Evolutionary conservation across 1,140 invertebrate genomes (phyloP).

Genomic region (Pollicipes pollicipes): DNA sequence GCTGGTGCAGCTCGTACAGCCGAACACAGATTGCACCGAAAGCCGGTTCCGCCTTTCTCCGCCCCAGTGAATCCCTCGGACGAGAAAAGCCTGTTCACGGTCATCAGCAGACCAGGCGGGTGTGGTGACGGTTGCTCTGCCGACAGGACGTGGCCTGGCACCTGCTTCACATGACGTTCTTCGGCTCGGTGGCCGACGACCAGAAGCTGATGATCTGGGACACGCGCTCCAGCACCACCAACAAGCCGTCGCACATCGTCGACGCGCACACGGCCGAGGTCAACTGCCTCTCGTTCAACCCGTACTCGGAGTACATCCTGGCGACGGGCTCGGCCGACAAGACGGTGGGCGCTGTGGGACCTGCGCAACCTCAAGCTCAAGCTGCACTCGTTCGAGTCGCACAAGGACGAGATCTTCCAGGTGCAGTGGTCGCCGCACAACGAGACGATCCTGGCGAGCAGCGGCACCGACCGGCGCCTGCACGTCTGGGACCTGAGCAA

Average conservation of each 20-base stretch:
- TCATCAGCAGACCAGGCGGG: too few relatives aligned
- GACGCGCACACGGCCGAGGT: constrained; percentile 99
- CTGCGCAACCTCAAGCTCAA: constrained; percentile 79
- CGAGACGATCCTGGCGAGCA: constrained; percentile 96
- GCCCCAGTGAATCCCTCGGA: too few relatives aligned
- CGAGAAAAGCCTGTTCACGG: too few relatives aligned
- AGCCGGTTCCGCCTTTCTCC: too few relatives aligned
- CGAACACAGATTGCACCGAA: too few relatives aligned
- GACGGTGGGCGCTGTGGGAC: constrained; percentile 46
- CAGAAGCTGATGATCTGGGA: constrained; percentile 99
- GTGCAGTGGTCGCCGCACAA: constrained; percentile 99
- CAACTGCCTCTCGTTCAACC: constrained; percentile 98
- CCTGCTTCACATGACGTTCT: constrained; percentile 88
- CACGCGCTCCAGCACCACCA: constrained; percentile 85
- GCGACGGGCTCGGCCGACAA: constrained; percentile 97
- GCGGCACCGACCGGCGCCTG: constrained; percentile 91
- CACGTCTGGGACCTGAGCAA: constrained; percentile 99
- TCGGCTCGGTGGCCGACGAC: constrained; percentile 98
- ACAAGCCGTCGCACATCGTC: constrained; percentile 93
- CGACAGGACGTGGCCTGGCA: constrained; percentile 93
- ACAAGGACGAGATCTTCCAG: constrained; percentile 99
- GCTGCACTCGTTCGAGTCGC: constrained; percentile 97
- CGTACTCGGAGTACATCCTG: constrained; percentile 96
- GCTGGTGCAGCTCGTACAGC: too few relatives aligned
- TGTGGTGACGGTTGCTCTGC: too few relatives aligned